Evolutionary conservation across 2,113 vertebrate species (phyloP), one percentile per base, ranked within the genome.

Genomic region (Solea solea): DNA sequence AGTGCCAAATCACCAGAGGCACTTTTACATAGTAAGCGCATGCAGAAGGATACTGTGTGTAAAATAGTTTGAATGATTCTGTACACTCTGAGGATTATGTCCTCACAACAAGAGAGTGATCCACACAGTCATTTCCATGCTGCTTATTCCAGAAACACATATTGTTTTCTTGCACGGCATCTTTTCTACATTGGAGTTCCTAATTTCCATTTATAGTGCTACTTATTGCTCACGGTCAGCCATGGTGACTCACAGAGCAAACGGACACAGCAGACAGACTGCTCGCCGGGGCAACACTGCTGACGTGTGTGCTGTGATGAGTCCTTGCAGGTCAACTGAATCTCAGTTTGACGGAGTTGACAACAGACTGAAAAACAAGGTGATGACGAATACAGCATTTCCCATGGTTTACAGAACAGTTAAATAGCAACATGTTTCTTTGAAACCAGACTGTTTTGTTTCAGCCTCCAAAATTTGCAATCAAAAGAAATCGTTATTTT

Each of bases 141-240:
- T 21, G 21, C 21, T 21, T 21, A 21, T 21, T 21, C 1, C 21
- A 21, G 21, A 21, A 21, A 1, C 21, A 21, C 21, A 21, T 21
- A 87, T 85, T 91, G 81, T 89, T 90, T 91, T 76, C 56, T 59
- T 55, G 74, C 69, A 68, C 72, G 83, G 74, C 51, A 25, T 72
- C 71, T 59, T 72, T 69, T 84, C 77, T 42, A 74, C 72, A 78
- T 55, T 73, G 64, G 74, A 86, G 71, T 15, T 69, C 64, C 72
- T 84, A 57, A 91, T 92, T 91, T 93, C 77, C 91, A 93, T 90
- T 91, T 90, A 90, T 90, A 92, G 92, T 92, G 82, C 83, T 84
- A 86, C 76, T 89, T 84, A 88, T 71, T 51, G 58, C 54, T 66
- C 67, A 60, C 54, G 57, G 67, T 69, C 8, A 16, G 41, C 51